Evolutionary conservation across 2,113 vertebrate species (phyloP).

Genomic region (Muscicapa adusta): DNA sequence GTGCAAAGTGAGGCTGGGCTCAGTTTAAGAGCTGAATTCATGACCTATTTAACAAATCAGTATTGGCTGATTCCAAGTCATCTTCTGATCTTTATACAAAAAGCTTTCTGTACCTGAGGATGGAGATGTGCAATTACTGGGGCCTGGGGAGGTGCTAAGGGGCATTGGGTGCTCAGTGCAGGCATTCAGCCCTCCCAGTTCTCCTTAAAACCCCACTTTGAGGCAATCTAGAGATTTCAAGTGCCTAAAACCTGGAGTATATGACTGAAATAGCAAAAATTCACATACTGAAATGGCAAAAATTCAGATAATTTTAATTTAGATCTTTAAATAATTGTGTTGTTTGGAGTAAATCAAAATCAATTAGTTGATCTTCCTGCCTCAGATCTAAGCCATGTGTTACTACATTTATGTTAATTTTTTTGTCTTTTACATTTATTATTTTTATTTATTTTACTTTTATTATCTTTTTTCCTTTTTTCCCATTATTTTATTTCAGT

Average conservation of each 20-base stretch:
- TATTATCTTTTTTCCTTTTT: not conserved
- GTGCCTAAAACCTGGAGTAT: not conserved
- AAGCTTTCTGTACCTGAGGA: not conserved
- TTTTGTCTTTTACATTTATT: too few relatives aligned
- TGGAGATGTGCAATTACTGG: not conserved
- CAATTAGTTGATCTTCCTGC: not conserved
- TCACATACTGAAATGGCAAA: not conserved
- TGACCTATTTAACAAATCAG: not conserved
- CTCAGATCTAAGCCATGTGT: not conserved
- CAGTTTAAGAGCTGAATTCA: not conserved
- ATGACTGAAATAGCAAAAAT: not conserved
- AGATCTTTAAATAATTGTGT: not conserved
- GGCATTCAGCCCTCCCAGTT: not conserved
- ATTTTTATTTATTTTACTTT: not conserved
- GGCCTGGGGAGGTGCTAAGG: not conserved
- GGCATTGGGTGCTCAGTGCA: fast-evolving
- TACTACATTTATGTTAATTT: not conserved
- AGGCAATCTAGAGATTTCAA: not conserved
- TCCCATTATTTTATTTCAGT: not conserved
- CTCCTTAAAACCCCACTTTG: not conserved
- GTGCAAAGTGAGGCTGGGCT: not conserved
- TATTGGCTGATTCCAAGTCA: not conserved
- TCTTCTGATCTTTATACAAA: not conserved
- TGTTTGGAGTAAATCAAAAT: not conserved
- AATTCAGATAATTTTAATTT: not conserved